Evolutionary conservation across 2,113 vertebrate genomes (phyloP).

Genomic region (Jaculus jaculus): DNA sequence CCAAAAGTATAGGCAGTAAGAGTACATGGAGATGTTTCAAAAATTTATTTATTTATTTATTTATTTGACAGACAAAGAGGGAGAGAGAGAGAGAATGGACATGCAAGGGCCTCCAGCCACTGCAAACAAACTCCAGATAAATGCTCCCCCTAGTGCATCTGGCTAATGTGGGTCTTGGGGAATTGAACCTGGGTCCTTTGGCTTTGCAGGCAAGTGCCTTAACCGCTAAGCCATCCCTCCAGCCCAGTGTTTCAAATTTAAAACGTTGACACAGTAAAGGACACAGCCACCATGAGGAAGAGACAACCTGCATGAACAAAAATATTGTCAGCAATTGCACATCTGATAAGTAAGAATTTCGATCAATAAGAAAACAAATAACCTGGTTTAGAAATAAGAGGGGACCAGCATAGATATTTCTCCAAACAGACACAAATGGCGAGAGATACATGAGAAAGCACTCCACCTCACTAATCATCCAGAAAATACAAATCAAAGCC

Average conservation of each 20-base stretch:
- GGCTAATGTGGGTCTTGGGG: too few relatives aligned
- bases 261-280: neutral
- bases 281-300: neutral
- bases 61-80: too few relatives aligned
- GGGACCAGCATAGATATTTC: neutral
- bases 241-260: neutral
- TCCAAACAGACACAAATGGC: neutral
- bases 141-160: too few relatives aligned
- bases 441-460: neutral
- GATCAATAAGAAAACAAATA: neutral
- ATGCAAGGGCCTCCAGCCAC: too few relatives aligned
- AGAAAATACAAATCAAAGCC: neutral
- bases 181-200: too few relatives aligned
- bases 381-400: neutral
- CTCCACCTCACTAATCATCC: neutral
- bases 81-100: too few relatives aligned
- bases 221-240: too few relatives aligned
- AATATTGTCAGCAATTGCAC: neutral
- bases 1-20: neutral
- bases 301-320: neutral
- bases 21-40: neutral
- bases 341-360: neutral
- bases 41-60: too few relatives aligned
- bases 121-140: too few relatives aligned
- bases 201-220: too few relatives aligned